A percentile compares a stretch with the other conserved stretches of the same genome.
These are phyloP conservation scores for Tiliacea aurago DNA, from an alignment of 2,888 invertebrate species.

Conservation along the genomic window DNA sequence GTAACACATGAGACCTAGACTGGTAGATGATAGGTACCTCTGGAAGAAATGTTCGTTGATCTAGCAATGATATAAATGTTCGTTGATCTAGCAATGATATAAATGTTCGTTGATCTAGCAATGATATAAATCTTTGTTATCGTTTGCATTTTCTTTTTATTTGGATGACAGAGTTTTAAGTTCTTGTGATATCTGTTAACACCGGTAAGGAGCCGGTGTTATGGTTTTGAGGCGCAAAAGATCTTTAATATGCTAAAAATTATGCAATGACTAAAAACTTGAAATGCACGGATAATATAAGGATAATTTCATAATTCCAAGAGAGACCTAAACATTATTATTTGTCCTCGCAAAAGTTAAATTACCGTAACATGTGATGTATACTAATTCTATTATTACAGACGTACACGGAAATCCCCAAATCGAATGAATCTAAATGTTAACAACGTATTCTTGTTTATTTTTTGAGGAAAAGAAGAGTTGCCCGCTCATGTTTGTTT, in stretches of 20 bases:
- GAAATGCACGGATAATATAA: constrained; percentile 1
- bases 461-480: constrained; percentile 39
- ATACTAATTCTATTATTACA: constrained; percentile 8
- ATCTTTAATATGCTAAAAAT: neutral
- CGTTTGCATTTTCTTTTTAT: no score
- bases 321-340: neutral
- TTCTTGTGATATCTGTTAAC: neutral
- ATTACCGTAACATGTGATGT: neutral
- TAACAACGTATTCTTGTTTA: constrained; percentile 39
- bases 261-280: neutral
- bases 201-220: neutral
- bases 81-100: no score
- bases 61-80: neutral
- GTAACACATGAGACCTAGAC: neutral
- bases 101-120: neutral
- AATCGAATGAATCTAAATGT: constrained; percentile 43
- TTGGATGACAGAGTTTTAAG: neutral
- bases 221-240: no score
- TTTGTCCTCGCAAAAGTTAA: constrained; percentile 20
- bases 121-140: neutral
- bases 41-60: neutral
- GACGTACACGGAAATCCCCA: constrained; percentile 50
- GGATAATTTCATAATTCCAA: constrained; percentile 31
- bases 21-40: neutral
- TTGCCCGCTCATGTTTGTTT: constrained; percentile 15